Evolutionary conservation across 1,140 invertebrate genomes (phyloP).

Genomic region (Heliconius congener): DNA sequence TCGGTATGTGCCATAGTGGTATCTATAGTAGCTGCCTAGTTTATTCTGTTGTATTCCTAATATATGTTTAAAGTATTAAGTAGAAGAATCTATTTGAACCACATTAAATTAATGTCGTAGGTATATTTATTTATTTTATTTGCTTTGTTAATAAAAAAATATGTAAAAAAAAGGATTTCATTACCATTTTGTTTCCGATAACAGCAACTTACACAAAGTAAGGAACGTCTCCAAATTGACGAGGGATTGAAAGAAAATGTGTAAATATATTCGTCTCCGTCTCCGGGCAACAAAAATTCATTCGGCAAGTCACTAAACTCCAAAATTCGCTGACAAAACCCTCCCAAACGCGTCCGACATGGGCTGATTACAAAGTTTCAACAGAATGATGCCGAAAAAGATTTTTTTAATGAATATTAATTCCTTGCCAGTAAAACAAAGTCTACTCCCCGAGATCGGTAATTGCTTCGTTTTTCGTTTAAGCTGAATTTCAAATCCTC

Average conservation of each 20-base stretch:
- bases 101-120: too few relatives aligned
- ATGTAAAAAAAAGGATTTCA: not conserved
- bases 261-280: constrained; percentile 10
- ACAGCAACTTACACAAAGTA: not conserved
- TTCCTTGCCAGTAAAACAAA: constrained; percentile 76
- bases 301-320: constrained; percentile 60
- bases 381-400: constrained; percentile 72
- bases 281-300: constrained; percentile 51
- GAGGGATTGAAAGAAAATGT: constrained; percentile 5
- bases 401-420: constrained; percentile 81
- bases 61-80: not conserved
- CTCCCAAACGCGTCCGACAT: constrained; percentile 51
- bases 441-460: constrained; percentile 72
- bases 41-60: constrained; percentile 15
- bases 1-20: constrained; percentile 21
- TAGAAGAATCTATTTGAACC: not conserved
- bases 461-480: constrained; percentile 74
- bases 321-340: constrained; percentile 66
- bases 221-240: not conserved
- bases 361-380: constrained; percentile 77
- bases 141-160: too few relatives aligned
- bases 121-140: too few relatives aligned
- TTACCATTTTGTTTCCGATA: not conserved
- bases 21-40: not conserved
- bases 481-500: constrained; percentile 60